Evolutionary conservation across 1,140 invertebrate genomes (phyloP), one percentile per base, ranked within the genome.

Genomic region (Hypsibius dujardini): DNA sequence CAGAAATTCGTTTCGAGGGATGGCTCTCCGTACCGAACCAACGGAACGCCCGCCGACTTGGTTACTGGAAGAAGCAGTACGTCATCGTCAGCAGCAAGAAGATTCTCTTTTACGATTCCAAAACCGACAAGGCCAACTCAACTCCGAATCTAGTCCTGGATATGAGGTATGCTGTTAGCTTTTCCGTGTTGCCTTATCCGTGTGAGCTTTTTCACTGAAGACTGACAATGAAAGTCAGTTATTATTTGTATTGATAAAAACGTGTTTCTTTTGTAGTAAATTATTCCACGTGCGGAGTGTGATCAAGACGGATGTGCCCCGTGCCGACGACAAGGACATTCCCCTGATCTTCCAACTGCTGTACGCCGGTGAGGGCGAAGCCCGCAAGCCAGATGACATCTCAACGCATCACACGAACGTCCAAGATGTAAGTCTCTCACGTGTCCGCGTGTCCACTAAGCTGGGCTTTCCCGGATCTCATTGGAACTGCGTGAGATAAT

Each of bases 261-360:
- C 7, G 73, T 46, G 71, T 72, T 76, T 74, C 73, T 72, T 83
- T 83, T 2, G 28, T 82, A 93, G 92, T 80, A 97, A 97, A 87
- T 87, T 98, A 76, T 97, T 96, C 83, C 95, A 98, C 82, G 95
- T 98, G 72, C 86, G 95, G 75, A 89, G 92, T 72, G 95, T 98
- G 70, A 97, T 94, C 71, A 94, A 97, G 82, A 93, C 93, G 76
- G 95, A 98, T 85, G 93, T 97, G 73, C 95, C 96, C 78, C 86
- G 94, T 79, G 95, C 92, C 71, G 92, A 96, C 84, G 90, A 91
- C 79, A 94, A 94, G 87, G 93, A 97, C 85, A 95, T 98, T 81
- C 95, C 95, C 76, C 87, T 92, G 80, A 98, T 98, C 83, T 97
- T 97, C 83, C 72, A 87, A 84, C 83, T 95, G 76, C 81, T 95